Conservation (phyloP, 2,113 vertebrate species). For the Laticauda colubrina region DNA sequence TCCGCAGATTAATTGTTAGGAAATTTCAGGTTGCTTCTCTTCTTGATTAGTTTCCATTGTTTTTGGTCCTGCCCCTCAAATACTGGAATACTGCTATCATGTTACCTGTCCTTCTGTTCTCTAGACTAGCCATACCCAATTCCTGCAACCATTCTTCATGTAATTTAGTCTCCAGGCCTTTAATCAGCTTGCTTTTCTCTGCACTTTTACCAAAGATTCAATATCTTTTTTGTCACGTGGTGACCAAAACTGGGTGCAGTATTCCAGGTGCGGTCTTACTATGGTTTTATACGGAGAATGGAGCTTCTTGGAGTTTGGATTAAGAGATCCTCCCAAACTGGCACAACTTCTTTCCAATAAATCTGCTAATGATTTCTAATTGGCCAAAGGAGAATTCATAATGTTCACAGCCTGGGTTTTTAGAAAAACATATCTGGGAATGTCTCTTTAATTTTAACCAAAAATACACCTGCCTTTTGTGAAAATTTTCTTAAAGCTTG, state of each 20-base stretch:
- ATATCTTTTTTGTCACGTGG: background rate
- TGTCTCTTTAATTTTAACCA: background rate
- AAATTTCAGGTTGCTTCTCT: background rate
- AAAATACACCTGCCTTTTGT: background rate
- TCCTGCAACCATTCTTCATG: background rate
- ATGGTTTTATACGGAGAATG: background rate
- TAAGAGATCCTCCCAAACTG: background rate
- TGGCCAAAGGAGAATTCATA: background rate
- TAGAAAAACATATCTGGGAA: background rate
- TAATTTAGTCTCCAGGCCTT: background rate
- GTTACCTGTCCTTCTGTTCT: background rate
- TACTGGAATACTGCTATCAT: background rate
- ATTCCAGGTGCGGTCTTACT: background rate
- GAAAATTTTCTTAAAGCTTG: background rate
- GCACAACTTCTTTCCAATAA: background rate
- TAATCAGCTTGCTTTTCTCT: background rate
- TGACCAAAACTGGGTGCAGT: background rate
- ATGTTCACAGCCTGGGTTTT: background rate
- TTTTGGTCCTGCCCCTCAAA: background rate
- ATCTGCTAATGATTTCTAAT: background rate
- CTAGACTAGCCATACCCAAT: background rate
- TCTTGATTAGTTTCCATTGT: background rate
- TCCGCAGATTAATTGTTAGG: background rate
- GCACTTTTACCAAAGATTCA: background rate
- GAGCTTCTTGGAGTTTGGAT: background rate